Evolutionary conservation across 2,113 vertebrate genomes (phyloP), one percentile per base, ranked within the genome.

Genomic region (Phylloscopus trochilus): DNA sequence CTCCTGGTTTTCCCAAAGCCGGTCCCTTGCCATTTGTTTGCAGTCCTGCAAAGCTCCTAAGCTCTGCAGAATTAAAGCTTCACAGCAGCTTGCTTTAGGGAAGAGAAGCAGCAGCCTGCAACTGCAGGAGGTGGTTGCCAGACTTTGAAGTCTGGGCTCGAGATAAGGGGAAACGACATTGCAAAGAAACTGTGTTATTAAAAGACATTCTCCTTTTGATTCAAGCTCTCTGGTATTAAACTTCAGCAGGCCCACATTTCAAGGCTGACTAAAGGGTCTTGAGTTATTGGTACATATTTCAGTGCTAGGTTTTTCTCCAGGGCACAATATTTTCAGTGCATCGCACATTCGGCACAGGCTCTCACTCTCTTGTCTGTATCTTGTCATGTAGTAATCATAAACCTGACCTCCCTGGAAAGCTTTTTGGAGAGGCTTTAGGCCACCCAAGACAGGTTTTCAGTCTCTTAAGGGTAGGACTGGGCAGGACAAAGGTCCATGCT

Each of bases 281-380:
- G 88, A 92, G 90, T 93, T 96, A 96, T 93, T 92, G 95, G 92
- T 84, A 94, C 68, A 41, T 77, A 75, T 81, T 91, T 88, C 96
- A 75, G 79, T 20, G 49, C 41, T 51, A 27, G 76, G 58, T 81
- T 94, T 95, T 89, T 87, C 94, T 93, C 92, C 64, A 53, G 92
- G 88, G 93, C 67, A 9, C 85, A 78, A 78, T 96, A 94, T 90
- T 92, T 95, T 87, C 69, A 68, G 88, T 62, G 80, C 90, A 85
- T 83, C 26, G 24, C 52, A 7, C 28, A 2, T 47, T 53, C 35
- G 26, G 83, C 75, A 10, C 59, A 82, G 83, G 52, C 87, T 95
- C 81, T 86, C 80, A 56, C 62, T 27, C 91, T 78, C 58, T 49
- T 91, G 87, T 81, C 88, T 84, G 88, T 72, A 82, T 93, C 92